Evolutionary conservation across 1,140 invertebrate genomes (phyloP).

Genomic region (Spodoptera frugiperda): DNA sequence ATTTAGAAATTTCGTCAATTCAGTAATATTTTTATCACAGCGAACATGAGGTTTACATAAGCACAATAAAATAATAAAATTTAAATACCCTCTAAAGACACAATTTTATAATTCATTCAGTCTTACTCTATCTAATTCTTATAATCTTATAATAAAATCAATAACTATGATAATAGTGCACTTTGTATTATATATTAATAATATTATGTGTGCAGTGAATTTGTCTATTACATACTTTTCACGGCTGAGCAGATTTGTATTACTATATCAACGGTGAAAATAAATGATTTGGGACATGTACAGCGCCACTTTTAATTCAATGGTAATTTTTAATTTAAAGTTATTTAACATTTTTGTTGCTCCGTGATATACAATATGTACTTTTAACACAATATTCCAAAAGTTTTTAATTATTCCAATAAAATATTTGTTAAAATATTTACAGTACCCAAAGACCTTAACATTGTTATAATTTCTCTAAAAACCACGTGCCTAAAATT

Average conservation of each 20-base stretch:
- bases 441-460: too few species aligned
- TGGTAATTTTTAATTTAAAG: too few species aligned
- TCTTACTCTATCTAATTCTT: slow-evolving; percentile 76
- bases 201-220: slow-evolving; percentile 71
- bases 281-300: slow-evolving; percentile 40
- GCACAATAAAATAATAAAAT: slow-evolving; percentile 57
- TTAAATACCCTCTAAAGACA: slow-evolving; percentile 56
- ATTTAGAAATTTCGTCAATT: slow-evolving; percentile 52
- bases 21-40: slow-evolving; percentile 66
- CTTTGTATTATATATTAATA: slow-evolving; percentile 70
- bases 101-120: slow-evolving; percentile 69
- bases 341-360: too few species aligned
- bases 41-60: slow-evolving; percentile 66
- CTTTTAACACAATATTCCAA: too few species aligned
- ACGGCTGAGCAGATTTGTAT: slow-evolving; percentile 64
- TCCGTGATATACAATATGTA: too few species aligned
- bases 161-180: slow-evolving; percentile 73
- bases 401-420: too few species aligned
- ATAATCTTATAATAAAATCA: slow-evolving; percentile 50
- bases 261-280: slow-evolving; percentile 21
- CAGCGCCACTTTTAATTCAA: too few species aligned
- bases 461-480: too few species aligned
- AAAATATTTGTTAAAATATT: too few species aligned
- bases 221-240: slow-evolving; percentile 58
- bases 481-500: too few species aligned